These are phyloP conservation scores for Zaprionus obscuricornis DNA, from an alignment of 2,888 invertebrate species.

Conservation along the genomic window DNA sequence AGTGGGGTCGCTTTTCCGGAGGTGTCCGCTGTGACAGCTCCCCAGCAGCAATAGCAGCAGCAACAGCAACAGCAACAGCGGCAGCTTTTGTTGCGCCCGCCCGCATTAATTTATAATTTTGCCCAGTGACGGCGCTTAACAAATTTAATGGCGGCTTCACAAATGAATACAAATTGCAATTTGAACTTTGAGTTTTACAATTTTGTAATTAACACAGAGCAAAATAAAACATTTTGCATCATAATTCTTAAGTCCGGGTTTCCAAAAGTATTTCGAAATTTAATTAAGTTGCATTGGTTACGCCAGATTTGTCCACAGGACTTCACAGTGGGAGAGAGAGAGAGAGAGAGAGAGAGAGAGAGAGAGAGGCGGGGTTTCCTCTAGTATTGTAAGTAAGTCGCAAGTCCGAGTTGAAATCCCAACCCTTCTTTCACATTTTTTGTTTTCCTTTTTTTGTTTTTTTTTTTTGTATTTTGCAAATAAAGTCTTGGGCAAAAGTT, in stretches of 20 bases:
- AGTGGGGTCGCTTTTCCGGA: slow-evolving; percentile 32
- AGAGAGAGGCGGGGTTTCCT: not conserved
- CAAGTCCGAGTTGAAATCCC: not conserved
- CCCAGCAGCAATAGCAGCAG: slow-evolving; percentile 22
- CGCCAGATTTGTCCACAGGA: slow-evolving; percentile 68
- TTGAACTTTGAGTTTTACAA: slow-evolving; percentile 74
- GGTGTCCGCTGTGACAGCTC: slow-evolving; percentile 66
- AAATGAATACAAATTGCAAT: slow-evolving; percentile 78
- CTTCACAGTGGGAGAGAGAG: too few relatives aligned
- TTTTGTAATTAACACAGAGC: slow-evolving; percentile 76
- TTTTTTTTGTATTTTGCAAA: slow-evolving; percentile 1
- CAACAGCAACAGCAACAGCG: slow-evolving; percentile 23
- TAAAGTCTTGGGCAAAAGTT: slow-evolving; percentile 59
- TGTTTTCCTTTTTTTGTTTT: too few relatives aligned
- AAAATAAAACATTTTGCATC: slow-evolving; percentile 68
- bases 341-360: too few relatives aligned
- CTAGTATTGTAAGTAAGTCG: not conserved
- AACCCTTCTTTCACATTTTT: slow-evolving; percentile 66
- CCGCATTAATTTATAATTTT: slow-evolving; percentile 76
- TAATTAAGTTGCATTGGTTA: slow-evolving; percentile 79
- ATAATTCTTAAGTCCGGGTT: slow-evolving; percentile 59
- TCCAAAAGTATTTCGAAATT: slow-evolving; percentile 74
- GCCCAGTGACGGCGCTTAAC: slow-evolving; percentile 45
- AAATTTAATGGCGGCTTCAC: slow-evolving; percentile 65
- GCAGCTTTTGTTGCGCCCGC: slow-evolving; percentile 21